Percentiles rank a stretch among this genome's conserved stretches.
Conservation (phyloP, 2,797 vertebrate genomes). For the Ptychobarbus kaznakovi region DNA sequence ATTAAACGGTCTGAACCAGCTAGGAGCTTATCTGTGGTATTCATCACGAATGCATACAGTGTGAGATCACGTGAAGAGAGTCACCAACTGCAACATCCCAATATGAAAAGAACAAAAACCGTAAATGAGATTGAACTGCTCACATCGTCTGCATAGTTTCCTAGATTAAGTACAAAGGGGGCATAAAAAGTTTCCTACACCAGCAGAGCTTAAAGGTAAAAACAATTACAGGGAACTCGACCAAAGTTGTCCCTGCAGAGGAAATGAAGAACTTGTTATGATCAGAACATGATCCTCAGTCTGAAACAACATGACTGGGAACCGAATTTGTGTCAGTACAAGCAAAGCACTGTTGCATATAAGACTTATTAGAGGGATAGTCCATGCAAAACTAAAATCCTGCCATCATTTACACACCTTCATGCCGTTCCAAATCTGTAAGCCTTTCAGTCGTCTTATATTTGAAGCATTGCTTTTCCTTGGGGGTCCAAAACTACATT, state of each 20-base stretch:
- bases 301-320: neutral
- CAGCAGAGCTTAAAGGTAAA: neutral
- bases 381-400: neutral
- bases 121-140: neutral
- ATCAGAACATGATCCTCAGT: neutral
- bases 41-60: neutral
- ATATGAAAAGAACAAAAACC: too few relatives aligned
- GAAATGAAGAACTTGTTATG: constrained; percentile 15
- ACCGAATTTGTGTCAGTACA: neutral
- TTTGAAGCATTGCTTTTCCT: neutral
- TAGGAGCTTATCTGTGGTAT: neutral
- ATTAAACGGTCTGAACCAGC: neutral
- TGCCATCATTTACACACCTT: neutral
- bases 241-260: neutral
- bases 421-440: too few relatives aligned
- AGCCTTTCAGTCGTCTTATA: neutral
- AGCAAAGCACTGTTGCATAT: neutral
- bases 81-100: neutral
- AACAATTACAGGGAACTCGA: constrained; percentile 2
- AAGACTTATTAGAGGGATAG: neutral
- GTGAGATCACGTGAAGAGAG: neutral
- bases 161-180: neutral
- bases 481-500: neutral
- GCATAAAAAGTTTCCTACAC: neutral
- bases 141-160: neutral